Base-by-base conservation (phyloP, 2,888 invertebrate species). In the Odontocolon sp. region DNA sequence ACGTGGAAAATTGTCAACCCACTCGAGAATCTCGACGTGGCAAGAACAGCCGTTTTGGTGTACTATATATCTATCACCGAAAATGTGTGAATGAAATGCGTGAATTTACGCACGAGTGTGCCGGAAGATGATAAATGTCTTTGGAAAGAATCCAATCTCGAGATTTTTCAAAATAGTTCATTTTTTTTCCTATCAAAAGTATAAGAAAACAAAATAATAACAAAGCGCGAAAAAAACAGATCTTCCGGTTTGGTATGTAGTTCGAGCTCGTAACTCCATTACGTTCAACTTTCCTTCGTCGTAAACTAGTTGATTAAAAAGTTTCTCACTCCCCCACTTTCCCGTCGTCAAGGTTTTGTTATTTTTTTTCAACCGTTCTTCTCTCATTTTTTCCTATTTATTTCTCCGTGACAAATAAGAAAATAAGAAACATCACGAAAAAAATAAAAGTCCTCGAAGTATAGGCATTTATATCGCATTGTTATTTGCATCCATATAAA, bases 291-390 rank as follows among this genome's bases (percentile, higher is more conserved):
- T 70, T 59, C 36, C 56, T 61, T 69, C 33, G n/a, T 57, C 23
- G 64, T 54, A 69, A 77, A 59, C 73, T 54, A 54, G 77, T 77
- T 77, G 77, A 77, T 77, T 77, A 69, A 77, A 73, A 66, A 76
- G 59, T 71, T 76, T 66, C 66, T 42, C 64, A 28, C 52, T 42
- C 63, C 47, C 56, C 23, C 50, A 23, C 56, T 69, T 38, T 18
- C 3, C 36, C 45, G 38, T 31, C 56, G 11, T 47, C 42, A 14
- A 36, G 47, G 31, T 42, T 45, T 54, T 45, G 42, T 59, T 11
- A 40, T 16, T 36, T n/a, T n/a, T 61, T 66, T 54, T 71, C 28
- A 11, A 3, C 16, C 42, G n/a, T 23, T n/a, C 16, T 50, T 26
- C 57, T 26, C n/a, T 57, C 16, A 16, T 42, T 21, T 16, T 47